Conservation (phyloP, 2,888 invertebrate species). For the Drosophila anomelani region DNA sequence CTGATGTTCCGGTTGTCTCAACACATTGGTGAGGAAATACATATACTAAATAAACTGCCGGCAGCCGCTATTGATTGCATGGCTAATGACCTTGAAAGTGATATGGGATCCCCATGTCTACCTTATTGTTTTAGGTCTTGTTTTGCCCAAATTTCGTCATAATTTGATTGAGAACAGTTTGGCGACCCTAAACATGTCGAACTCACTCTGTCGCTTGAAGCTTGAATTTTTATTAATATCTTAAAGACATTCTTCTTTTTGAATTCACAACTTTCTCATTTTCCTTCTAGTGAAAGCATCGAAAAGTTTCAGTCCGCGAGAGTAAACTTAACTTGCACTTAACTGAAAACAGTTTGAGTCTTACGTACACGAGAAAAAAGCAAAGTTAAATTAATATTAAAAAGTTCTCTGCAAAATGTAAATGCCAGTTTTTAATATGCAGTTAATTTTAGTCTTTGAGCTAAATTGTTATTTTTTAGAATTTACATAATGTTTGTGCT, state of each 20-base stretch:
- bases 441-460: neutral
- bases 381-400: neutral
- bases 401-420: neutral
- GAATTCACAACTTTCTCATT: neutral
- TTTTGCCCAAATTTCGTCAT: conserved; percentile 44
- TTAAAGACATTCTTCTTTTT: neutral
- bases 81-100: conserved; percentile 49
- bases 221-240: neutral
- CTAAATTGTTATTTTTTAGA: neutral
- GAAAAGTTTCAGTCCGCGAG: conserved; percentile 2
- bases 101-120: conserved; percentile 24
- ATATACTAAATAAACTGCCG: conserved; percentile 52
- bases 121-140: conserved; percentile 36
- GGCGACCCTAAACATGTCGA: conserved; percentile 15
- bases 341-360: neutral
- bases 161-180: conserved; percentile 43
- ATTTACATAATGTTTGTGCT: neutral
- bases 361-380: neutral
- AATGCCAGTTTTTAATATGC: neutral
- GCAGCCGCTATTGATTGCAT: conserved; percentile 48
- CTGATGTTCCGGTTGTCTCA: conserved; percentile 32
- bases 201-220: neutral
- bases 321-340: neutral
- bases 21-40: conserved; percentile 53
- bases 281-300: neutral